A percentile compares a stretch with the other conserved stretches of the same genome.
Conservation (phyloP, 2,888 invertebrate species). For the Sarcophaga subvicina region DNA sequence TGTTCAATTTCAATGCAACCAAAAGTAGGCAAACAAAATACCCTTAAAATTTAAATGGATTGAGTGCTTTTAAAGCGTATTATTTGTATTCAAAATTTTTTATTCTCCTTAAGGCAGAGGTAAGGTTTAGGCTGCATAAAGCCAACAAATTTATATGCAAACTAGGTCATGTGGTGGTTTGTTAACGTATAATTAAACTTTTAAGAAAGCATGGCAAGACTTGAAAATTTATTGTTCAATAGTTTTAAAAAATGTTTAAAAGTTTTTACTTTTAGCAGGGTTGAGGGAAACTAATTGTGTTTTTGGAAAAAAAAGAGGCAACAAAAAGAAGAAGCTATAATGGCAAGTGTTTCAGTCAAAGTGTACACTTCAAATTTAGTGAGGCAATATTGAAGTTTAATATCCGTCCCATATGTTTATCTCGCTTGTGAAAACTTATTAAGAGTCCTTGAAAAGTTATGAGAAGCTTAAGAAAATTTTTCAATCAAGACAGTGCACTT, state of each 20-base stretch:
- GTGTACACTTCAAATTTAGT: too few relatives aligned
- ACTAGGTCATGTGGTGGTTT: conserved; percentile 30
- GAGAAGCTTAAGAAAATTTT: too few relatives aligned
- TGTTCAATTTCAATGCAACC: conserved; percentile 34
- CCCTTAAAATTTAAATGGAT: not conserved
- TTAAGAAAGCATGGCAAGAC: conserved; percentile 13
- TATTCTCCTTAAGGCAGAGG: conserved; percentile 38
- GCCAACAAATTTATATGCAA: not conserved
- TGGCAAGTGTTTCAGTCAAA: too few relatives aligned
- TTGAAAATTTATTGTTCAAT: not conserved
- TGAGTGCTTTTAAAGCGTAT: not conserved
- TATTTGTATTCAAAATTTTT: conserved; percentile 8
- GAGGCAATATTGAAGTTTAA: too few relatives aligned
- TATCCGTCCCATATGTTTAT: too few relatives aligned
- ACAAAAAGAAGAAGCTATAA: too few relatives aligned
- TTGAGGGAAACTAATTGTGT: not conserved
- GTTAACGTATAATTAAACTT: conserved; percentile 41
- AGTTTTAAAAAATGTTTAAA: not conserved
- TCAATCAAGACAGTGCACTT: too few relatives aligned
- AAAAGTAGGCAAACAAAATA: conserved; percentile 18
- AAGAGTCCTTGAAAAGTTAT: too few relatives aligned
- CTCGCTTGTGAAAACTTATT: too few relatives aligned
- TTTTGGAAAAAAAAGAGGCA: too few relatives aligned
- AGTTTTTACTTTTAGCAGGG: not conserved
- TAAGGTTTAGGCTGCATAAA: conserved; percentile 15